Conservation (phyloP, 2,888 invertebrate genomes). For the Noctua fimbriata region DNA sequence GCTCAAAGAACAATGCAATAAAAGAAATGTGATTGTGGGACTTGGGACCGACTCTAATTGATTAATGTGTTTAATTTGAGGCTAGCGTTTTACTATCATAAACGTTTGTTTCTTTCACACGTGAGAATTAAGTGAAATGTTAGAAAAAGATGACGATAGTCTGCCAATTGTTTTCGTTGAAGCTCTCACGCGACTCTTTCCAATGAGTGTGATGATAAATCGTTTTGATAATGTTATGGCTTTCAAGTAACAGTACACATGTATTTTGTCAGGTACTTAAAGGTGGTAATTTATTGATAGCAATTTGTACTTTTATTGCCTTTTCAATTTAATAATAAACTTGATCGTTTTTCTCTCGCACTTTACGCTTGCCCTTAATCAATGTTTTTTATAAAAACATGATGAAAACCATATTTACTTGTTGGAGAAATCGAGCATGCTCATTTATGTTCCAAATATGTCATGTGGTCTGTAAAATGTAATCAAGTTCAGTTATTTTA, state of each 20-base stretch:
- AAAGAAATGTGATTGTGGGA: conserved; percentile 68
- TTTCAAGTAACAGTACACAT: conserved; percentile 63
- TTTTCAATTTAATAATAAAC: conserved; percentile 14
- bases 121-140: conserved; percentile 32
- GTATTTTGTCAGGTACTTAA: conserved; percentile 34
- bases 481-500: conserved; percentile 25
- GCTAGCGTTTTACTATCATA: conserved; percentile 65
- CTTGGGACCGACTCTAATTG: conserved; percentile 73
- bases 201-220: conserved; percentile 78
- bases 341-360: conserved; percentile 9
- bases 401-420: conserved; percentile 11
- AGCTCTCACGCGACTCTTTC: conserved; percentile 73
- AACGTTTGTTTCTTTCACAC: conserved; percentile 61
- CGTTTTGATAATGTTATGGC: conserved; percentile 75
- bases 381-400: background rate
- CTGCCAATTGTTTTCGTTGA: conserved; percentile 71
- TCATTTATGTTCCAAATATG: conserved; percentile 33
- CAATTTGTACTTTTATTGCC: conserved; percentile 23
- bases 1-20: conserved; percentile 68
- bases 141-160: conserved; percentile 59
- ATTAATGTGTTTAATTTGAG: conserved; percentile 78
- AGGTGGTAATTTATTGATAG: conserved; percentile 35
- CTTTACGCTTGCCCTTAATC: background rate
- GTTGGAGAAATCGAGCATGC: conserved; percentile 36
- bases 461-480: conserved; percentile 20